These are phyloP conservation scores for Burhinus oedicnemus DNA, from an alignment of 2,113 vertebrate genomes.

Conservation along the genomic window DNA sequence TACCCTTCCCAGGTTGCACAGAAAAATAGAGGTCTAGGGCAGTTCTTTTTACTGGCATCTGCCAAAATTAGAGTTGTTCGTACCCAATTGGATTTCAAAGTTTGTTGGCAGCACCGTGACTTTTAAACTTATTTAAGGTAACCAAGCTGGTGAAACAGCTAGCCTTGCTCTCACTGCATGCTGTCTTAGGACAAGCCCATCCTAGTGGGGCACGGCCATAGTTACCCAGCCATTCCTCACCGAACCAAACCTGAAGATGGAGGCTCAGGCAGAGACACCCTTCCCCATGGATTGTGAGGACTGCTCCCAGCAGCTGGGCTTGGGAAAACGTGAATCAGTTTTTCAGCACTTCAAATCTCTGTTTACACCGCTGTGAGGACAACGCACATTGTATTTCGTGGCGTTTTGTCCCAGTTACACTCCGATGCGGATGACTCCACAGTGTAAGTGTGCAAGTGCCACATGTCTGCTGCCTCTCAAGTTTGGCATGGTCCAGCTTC, in stretches of 20 bases:
- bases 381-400: accelerated
- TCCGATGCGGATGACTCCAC: background rate
- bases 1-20: background rate
- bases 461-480: background rate
- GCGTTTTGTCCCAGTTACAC: background rate
- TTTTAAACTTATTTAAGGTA: background rate
- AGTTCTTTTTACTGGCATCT: background rate
- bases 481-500: background rate
- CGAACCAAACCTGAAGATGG: background rate
- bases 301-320: background rate
- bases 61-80: background rate
- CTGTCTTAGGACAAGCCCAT: background rate
- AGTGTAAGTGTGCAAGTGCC: background rate
- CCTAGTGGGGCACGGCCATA: accelerated
- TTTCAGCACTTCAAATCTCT: accelerated
- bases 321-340: background rate
- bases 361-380: background rate
- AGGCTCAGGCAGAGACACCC: background rate
- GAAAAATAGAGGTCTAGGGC: background rate
- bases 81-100: background rate
- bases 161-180: background rate
- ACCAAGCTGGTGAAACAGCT: background rate
- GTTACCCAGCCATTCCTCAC: background rate
- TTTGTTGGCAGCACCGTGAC: background rate
- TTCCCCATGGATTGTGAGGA: background rate